These are phyloP conservation scores for Loriculus beryllinus DNA, from an alignment of 2,797 vertebrate genomes.

Conservation along the genomic window DNA sequence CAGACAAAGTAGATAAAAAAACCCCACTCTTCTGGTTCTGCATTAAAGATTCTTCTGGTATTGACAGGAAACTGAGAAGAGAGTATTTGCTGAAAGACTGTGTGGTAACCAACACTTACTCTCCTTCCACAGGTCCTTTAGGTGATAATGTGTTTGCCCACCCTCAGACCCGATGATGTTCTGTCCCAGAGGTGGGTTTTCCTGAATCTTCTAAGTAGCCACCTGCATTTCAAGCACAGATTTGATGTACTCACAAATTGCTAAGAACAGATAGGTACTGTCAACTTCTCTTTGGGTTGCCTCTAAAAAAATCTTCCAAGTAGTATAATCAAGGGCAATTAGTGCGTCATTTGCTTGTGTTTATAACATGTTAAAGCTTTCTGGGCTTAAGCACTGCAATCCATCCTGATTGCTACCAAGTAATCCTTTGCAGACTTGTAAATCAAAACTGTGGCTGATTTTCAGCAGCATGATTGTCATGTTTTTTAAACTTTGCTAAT, in stretches of 20 bases:
- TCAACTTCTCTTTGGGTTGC: not conserved
- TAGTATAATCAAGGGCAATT: slow-evolving; percentile 42
- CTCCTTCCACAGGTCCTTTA: not conserved
- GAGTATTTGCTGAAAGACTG: not conserved
- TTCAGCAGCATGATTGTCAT: slow-evolving; percentile 43
- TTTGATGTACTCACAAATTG: not conserved
- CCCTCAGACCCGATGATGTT: accelerated
- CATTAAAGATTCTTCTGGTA: not conserved
- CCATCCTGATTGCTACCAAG: slow-evolving; percentile 68
- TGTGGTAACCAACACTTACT: accelerated
- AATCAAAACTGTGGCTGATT: slow-evolving; percentile 64
- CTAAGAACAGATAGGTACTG: not conserved
- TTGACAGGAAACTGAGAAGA: not conserved
- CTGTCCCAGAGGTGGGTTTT: not conserved
- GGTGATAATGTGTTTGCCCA: accelerated
- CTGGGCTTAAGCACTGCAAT: slow-evolving; percentile 48
- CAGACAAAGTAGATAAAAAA: not conserved
- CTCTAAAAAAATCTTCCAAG: not conserved
- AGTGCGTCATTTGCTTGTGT: slow-evolving; percentile 55
- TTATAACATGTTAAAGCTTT: slow-evolving; percentile 58
- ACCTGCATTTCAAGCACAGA: not conserved
- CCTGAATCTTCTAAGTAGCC: not conserved
- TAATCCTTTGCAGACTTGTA: slow-evolving; percentile 71
- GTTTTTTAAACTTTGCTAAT: slow-evolving; percentile 62
- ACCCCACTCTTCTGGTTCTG: not conserved